These are phyloP conservation scores for Diorhabda carinulata DNA, from an alignment of 1,140 invertebrate species.

Conservation along the genomic window DNA sequence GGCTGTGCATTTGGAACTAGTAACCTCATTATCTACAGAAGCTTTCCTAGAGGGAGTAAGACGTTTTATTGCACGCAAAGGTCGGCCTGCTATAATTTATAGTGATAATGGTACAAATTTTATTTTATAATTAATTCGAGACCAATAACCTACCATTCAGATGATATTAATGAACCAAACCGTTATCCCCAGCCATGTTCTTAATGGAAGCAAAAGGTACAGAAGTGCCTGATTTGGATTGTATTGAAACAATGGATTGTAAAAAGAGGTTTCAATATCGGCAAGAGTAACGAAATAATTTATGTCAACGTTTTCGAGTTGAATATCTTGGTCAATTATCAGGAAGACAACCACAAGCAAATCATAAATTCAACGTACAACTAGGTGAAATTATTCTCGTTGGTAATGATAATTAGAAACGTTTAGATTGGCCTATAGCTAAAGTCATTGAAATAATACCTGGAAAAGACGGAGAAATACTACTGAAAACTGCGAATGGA, in stretches of 20 bases:
- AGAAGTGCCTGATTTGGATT: neutral
- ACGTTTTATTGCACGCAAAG: constrained; percentile 39
- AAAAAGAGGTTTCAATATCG: neutral
- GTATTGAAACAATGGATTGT: neutral
- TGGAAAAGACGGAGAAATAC: constrained; percentile 20
- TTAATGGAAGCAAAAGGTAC: too few species aligned
- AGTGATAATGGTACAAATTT: too few species aligned
- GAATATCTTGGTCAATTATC: neutral
- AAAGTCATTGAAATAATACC: constrained; percentile 18
- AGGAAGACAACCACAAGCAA: neutral
- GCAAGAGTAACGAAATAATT: neutral
- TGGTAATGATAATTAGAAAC: constrained; percentile 21
- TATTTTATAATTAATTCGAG: neutral
- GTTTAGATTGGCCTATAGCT: constrained; percentile 23
- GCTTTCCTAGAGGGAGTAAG: constrained; percentile 37
- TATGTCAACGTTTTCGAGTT: neutral
- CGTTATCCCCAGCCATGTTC: too few species aligned
- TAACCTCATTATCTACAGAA: constrained; percentile 35
- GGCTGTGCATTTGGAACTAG: constrained; percentile 45
- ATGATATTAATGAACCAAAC: too few species aligned
- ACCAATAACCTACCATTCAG: too few species aligned
- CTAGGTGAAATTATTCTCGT: constrained; percentile 17
- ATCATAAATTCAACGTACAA: too few species aligned
- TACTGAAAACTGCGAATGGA: neutral
- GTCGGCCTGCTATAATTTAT: constrained; percentile 15